Evolutionary conservation across 2,113 vertebrate species (phyloP).

Genomic region (Lophius piscatorius): DNA sequence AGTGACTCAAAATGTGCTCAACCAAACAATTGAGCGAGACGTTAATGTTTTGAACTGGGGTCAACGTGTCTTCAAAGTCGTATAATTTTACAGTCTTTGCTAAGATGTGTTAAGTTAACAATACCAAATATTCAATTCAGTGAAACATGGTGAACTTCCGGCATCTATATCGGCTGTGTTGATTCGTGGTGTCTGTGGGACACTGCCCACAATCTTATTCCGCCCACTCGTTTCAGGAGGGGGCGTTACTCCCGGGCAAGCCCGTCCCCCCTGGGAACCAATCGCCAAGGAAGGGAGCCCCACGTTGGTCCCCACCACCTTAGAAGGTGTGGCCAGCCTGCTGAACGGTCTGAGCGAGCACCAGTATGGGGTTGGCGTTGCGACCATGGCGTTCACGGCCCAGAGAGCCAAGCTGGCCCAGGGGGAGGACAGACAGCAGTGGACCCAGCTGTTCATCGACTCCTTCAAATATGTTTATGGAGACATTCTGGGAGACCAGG

Average conservation of each 20-base stretch:
- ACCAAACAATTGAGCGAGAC: too few species aligned
- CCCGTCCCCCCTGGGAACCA: conserved; percentile 85
- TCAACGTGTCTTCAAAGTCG: too few species aligned
- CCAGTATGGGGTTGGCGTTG: conserved; percentile 90
- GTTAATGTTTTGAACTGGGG: too few species aligned
- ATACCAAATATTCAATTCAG: too few species aligned
- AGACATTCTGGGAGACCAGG: conserved; percentile 91
- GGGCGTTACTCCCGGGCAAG: conserved; percentile 76
- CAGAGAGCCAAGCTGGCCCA: conserved; percentile 95
- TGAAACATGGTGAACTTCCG: conserved; percentile 15
- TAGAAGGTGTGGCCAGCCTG: conserved; percentile 87
- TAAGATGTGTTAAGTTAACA: too few species aligned
- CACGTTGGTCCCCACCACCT: conserved; percentile 86
- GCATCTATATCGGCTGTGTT: conserved; percentile 50
- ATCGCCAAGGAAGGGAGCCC: conserved; percentile 87
- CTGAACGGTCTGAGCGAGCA: conserved; percentile 87
- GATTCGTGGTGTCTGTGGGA: conserved; percentile 68
- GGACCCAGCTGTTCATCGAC: conserved; percentile 96
- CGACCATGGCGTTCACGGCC: conserved; percentile 95
- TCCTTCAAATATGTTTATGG: conserved; percentile 96
- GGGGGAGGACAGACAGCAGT: conserved; percentile 89
- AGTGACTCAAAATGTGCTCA: too few species aligned
- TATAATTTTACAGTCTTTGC: conserved; percentile 1
- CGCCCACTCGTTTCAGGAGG: conserved; percentile 95
- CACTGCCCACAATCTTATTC: conserved; percentile 87